A percentile compares a stretch with the other conserved stretches of the same genome.
phyloP scores from a whole-genome alignment of 92 coral and sea anemone genomes.

The Phymanthus crucifer region DNA sequence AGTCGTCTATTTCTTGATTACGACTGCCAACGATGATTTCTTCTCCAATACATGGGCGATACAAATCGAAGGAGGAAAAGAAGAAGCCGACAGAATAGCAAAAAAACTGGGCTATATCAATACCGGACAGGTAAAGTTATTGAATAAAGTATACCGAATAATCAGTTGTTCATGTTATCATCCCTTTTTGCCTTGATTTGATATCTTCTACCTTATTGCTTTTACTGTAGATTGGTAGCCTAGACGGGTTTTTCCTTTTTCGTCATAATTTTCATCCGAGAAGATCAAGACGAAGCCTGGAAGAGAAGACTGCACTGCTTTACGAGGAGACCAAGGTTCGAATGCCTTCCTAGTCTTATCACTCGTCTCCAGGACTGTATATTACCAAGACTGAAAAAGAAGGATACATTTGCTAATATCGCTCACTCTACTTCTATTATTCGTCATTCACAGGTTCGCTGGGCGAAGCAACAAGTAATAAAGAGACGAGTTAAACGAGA shows the following conservation, averaged over 20 bases:
- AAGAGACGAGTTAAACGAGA: conserved; percentile 85
- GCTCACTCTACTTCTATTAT: background rate
- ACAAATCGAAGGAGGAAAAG: conserved; percentile 75
- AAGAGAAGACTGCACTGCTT: conserved; percentile 46
- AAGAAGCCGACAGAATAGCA: conserved; percentile 84
- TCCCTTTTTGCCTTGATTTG: background rate
- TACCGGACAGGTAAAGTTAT: conserved; percentile 79
- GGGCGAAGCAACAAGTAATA: conserved; percentile 90
- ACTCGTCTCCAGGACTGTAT: no score
- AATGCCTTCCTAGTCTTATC: conserved; percentile 5
- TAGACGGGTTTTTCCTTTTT: conserved; percentile 81
- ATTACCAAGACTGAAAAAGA: no score
- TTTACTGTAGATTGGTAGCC: conserved; percentile 76
- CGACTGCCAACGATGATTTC: conserved; percentile 15
- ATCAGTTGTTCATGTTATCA: background rate
- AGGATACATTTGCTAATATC: no score
- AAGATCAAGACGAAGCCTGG: conserved; percentile 74
- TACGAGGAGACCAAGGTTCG: conserved; percentile 28
- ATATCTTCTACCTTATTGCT: background rate
- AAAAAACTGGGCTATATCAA: conserved; percentile 64
- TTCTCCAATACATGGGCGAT: conserved; percentile 96
- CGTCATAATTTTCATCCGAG: conserved; percentile 79
- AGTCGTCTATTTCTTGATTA: conserved; percentile 15
- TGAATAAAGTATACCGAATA: conserved; percentile 3
- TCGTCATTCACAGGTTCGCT: conserved; percentile 66